Conservation (phyloP, 2,888 invertebrate genomes). For the Galerucella pusilla region DNA sequence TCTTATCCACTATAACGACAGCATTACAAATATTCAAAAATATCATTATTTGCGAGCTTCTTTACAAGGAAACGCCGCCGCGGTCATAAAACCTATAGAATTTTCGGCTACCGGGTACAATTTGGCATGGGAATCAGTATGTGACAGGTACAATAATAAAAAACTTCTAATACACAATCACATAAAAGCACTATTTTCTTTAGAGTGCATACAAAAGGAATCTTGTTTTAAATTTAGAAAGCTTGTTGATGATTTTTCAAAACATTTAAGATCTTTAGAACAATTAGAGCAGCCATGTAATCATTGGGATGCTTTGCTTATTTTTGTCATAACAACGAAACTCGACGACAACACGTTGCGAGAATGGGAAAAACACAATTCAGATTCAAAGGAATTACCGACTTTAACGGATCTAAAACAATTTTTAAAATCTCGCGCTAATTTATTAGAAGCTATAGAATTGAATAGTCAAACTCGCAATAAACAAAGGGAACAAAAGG, state of each 20-base stretch:
- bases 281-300: constrained; percentile 18
- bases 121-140: constrained; percentile 31
- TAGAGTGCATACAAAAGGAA: constrained; percentile 17
- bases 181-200: constrained; percentile 21
- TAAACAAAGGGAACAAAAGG: neutral
- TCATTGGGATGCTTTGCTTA: constrained; percentile 28
- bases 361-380: constrained; percentile 26
- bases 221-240: constrained; percentile 10
- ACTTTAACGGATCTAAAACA: constrained; percentile 17
- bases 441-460: constrained; percentile 27
- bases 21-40: constrained; percentile 27
- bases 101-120: constrained; percentile 20
- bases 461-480: neutral
- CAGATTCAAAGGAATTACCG: neutral
- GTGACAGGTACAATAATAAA: constrained; percentile 33
- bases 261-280: constrained; percentile 21
- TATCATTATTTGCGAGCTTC: constrained; percentile 36
- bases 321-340: constrained; percentile 20
- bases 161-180: constrained; percentile 25
- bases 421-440: too few relatives aligned
- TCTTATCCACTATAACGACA: constrained; percentile 33
- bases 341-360: constrained; percentile 7
- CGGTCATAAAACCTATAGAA: constrained; percentile 24
- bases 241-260: constrained; percentile 13
- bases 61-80: constrained; percentile 25